These are phyloP conservation scores for Drosophila subobscura DNA, from an alignment of 1,140 invertebrate species.

Conservation along the genomic window DNA sequence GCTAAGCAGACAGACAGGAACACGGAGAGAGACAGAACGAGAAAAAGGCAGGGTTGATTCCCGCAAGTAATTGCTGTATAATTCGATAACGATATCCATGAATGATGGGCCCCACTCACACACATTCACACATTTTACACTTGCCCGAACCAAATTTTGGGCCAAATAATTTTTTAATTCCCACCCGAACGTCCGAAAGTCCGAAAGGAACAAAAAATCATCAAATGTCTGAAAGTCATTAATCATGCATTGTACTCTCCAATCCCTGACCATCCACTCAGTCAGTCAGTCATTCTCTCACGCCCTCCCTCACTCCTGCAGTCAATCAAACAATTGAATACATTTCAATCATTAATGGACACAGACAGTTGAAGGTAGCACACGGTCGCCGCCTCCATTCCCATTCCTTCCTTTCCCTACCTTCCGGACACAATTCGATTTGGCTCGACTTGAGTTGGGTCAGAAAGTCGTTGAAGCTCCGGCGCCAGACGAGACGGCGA, in stretches of 20 bases:
- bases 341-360: conserved; percentile 73
- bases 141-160: conserved; percentile 30
- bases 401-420: conserved; percentile 9
- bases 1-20: conserved; percentile 54
- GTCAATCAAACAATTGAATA: conserved; percentile 79
- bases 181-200: conserved; percentile 20
- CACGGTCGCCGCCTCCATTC: conserved; percentile 11
- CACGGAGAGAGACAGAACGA: too few relatives aligned
- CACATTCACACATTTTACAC: conserved; percentile 39
- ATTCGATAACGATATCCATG: conserved; percentile 65
- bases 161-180: conserved; percentile 77
- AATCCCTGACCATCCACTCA: conserved; percentile 48
- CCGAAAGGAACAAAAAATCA: conserved; percentile 17
- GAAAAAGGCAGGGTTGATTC: not conserved
- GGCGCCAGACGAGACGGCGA: conserved; percentile 7
- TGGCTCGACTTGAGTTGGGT: conserved; percentile 58
- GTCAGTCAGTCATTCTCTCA: not conserved
- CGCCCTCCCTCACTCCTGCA: too few relatives aligned
- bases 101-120: conserved; percentile 19
- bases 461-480: conserved; percentile 21
- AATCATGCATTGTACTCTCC: conserved; percentile 71
- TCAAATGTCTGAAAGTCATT: conserved; percentile 58
- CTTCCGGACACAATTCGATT: conserved; percentile 57
- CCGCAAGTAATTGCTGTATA: conserved; percentile 70
- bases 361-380: conserved; percentile 9